Base-by-base conservation (phyloP, 2,888 invertebrate genomes). In the Mactromeris polynyma region DNA sequence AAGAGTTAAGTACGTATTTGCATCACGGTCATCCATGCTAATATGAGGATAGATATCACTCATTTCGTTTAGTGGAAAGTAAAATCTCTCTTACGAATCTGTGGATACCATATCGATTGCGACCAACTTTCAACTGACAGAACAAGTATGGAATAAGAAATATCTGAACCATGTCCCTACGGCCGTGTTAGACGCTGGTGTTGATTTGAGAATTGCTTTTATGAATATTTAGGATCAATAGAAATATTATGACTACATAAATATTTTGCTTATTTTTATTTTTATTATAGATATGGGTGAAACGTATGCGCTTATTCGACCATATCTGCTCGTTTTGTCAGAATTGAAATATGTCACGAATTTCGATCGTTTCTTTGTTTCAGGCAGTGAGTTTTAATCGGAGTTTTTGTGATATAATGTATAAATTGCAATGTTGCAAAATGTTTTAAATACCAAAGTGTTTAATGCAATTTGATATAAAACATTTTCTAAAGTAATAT, bases 141-240 rank as follows among this genome's bases (percentile, higher is more conserved):
- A 64, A 42, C 83, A 9, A 21, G n/a, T 69, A 40, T 73, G 26
- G 73, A 73, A 73, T 83, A 42, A 33, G 31, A 46, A 69, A 83
- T 73, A 46, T 83, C 31, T 69, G 42, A 42, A 42, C 31, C 46
- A 46, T 58, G 42, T 73, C 83, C 83, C 83, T 46, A 42, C 46
- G 83, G 83, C 73, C 73, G 38, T 73, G 73, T 73, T 83, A 73
- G 64, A 83, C 36, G 38, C 40, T 26, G 64, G 73, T 83, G 83
- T 21, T 83, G 83, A 83, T 69, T 21, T 83, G 42, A 42, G 64
- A 40, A 64, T 21, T 19, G 4, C 42, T 40, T 31, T 46, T 73
- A 73, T 73, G 36, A 73, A 73, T 73, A 73, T 73, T 31, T 36
- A 36, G 73, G 73, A 73, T 73, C 36, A 36, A 73, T 73, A 19